phyloP scores from a whole-genome alignment of 2,888 invertebrate genomes.

The Chaetogeoica ovagalla region DNA sequence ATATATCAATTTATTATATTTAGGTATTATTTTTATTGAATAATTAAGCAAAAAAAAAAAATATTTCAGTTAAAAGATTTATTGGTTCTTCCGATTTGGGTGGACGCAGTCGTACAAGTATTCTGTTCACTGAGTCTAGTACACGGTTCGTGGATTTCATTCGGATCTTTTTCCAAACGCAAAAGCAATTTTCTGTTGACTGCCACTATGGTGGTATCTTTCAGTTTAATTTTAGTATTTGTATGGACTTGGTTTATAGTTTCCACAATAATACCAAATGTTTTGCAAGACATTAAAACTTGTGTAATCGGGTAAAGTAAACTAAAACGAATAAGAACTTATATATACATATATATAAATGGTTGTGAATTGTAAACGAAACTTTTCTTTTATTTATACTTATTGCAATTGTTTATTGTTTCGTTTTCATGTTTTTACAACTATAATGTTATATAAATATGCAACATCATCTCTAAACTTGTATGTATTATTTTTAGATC shows the following conservation, averaged over 20 bases:
- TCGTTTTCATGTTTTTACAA: neutral
- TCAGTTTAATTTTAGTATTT: conserved; percentile 39
- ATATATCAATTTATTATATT: neutral
- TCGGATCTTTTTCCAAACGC: conserved; percentile 33
- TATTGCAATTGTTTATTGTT: neutral
- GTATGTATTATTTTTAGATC: conserved; percentile 22
- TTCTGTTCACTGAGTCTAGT: conserved; percentile 35
- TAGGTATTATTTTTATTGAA: neutral
- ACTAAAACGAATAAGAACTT: neutral
- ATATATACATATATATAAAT: neutral
- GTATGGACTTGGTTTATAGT: conserved; percentile 41
- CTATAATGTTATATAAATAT: neutral
- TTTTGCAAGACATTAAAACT: conserved; percentile 37
- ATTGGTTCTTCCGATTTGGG: conserved; percentile 27
- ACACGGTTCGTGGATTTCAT: conserved; percentile 37
- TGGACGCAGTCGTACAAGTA: conserved; percentile 44
- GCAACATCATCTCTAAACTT: neutral
- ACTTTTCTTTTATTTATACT: neutral
- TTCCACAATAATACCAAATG: conserved; percentile 41
- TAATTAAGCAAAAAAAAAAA: neutral
- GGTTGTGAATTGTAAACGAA: conserved; percentile 11
- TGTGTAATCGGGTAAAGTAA: conserved; percentile 38
- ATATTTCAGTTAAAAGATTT: conserved; percentile 35
- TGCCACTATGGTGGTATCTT: conserved; percentile 30
- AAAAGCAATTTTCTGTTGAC: conserved; percentile 41